A percentile compares a stretch with the other conserved stretches of the same genome.
Evolutionary conservation across 1,140 invertebrate genomes (phyloP).

Genomic region (Acromyrmex charruanus): DNA sequence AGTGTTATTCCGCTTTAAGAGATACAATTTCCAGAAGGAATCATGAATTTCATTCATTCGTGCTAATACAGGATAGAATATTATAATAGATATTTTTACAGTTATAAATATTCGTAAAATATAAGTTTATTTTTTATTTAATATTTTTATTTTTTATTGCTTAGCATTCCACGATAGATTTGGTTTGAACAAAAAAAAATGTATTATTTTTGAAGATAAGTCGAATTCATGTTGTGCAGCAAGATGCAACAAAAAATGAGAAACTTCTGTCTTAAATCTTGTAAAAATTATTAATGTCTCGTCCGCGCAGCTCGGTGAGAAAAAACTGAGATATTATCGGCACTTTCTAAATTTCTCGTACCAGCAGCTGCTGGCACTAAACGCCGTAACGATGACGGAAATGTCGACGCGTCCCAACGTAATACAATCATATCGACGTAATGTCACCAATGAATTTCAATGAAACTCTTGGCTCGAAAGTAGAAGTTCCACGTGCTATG

Average conservation of each 20-base stretch:
- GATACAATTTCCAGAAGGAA: background rate
- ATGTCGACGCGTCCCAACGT: conserved; percentile 46
- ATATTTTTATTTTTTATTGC: background rate
- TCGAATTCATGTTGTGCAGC: background rate
- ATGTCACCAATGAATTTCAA: conserved; percentile 56
- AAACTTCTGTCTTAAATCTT: background rate
- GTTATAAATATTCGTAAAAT: background rate
- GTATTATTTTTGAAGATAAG: background rate
- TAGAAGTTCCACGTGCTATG: conserved; percentile 6
- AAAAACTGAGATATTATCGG: conserved; percentile 69
- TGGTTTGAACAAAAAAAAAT: background rate
- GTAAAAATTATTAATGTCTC: conserved; percentile 33
- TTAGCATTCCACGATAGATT: background rate
- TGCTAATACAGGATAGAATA: background rate
- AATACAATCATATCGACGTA: conserved; percentile 54
- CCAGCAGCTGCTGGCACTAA: conserved; percentile 66
- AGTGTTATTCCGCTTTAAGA: background rate
- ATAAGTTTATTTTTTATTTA: background rate
- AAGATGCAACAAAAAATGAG: background rate
- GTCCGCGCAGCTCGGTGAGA: background rate
- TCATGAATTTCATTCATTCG: background rate
- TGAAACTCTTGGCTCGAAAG: background rate
- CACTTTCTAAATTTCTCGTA: conserved; percentile 58
- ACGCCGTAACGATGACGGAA: conserved; percentile 66
- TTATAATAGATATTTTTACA: background rate